Evolutionary conservation across 2,113 vertebrate genomes (phyloP), one percentile per base, ranked within the genome.

Genomic region (Poeciliopsis turrubarensis): DNA sequence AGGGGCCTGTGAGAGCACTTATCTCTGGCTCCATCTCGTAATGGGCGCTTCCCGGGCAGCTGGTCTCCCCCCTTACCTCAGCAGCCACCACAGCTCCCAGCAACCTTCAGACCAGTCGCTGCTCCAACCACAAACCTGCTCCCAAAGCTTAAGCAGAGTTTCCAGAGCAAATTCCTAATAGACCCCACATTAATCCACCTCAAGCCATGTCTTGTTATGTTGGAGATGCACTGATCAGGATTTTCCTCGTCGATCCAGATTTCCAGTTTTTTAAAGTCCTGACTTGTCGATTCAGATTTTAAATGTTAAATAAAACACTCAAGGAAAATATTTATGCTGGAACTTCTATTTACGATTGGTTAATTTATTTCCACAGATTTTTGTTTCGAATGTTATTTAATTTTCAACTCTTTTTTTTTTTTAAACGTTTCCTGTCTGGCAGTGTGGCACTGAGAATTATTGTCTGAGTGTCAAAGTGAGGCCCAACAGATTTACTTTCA

Each of bases 1-100:
- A 93, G 93, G 93, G 94, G 94, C 94, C 94, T 94, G 93, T 92
- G 95, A 95, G 95, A 95, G 94, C 93, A 94, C 93, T 95, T 95
- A 95, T 95, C 95, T 92, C 91, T 88, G 82, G 91, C 95, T 95
- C 94, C 92, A 95, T 95, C 94, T 95, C 94, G 86, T 95, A 95
- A 95, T 94, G 94, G 92, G 93, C 89, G 92, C 94, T 94, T 93
- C 93, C 92, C 91, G 92, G 94, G 95, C 94, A 95, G 94, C 95
- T 95, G 94, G 90, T 93, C 66, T 78, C 83, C 89, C 90, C 91
- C 83, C 82, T 66, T 44, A 44, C 62, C 82, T 85, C 90, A 82
- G 84, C 81, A 83, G 82, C 82, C 87, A 74, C 71, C 82, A 80
- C 84, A 74, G 68, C 80, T 60, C 65, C 85, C 77, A 27, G 73